Base-by-base conservation (phyloP, 2,888 invertebrate genomes). In the Caenorhabditis becei region DNA sequence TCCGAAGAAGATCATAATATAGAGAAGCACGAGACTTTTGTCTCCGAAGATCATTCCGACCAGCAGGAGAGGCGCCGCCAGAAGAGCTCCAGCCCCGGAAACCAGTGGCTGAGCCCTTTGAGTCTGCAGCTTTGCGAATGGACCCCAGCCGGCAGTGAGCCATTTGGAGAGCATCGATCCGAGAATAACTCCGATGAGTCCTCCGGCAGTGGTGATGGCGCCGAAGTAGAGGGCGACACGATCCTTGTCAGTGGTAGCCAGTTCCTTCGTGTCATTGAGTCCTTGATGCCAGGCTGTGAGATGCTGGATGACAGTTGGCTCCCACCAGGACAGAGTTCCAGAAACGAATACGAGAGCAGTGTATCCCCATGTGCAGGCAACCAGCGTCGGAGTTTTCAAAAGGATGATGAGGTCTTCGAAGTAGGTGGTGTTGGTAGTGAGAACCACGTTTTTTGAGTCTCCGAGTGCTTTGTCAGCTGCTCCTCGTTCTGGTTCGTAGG, bases 311-410 rank as follows among this genome's bases (percentile, higher is more conserved):
- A 85, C 81, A 11, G 88, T 83, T 7, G 88, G 88, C 18, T 88
- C 87, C 97, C 97, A 99, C 85, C 85, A 86, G 8, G 84, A 80
- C 10, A 86, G 72, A 51, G 85, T 96, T 69, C 99, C 99, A 14
- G 97, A 95, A 26, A 97, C 97, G 92, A 98, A 99, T 7, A 97
- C 95, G n/a, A 99, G 97, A 92, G 97, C 97, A 0, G 98, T 99
- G 92, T 98, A 98, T 65, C 97, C 98, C 37, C 94, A 93, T 0
- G 97, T 96, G 1, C 97, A 96, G 86, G 96, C 93, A 94, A 99
- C 95, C 92, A 97, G 99, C 86, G 97, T 97, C 69, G 94, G 94
- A 92, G 96, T 90, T n/a, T 70, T 75, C n/a, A 77, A 1, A 16
- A 81, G 67, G 41, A 77, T 71, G 0, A 61, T 37, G n/a, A 81